These are phyloP conservation scores for Phylloscopus whistleri DNA, from an alignment of 2,113 vertebrate species.

Conservation along the genomic window DNA sequence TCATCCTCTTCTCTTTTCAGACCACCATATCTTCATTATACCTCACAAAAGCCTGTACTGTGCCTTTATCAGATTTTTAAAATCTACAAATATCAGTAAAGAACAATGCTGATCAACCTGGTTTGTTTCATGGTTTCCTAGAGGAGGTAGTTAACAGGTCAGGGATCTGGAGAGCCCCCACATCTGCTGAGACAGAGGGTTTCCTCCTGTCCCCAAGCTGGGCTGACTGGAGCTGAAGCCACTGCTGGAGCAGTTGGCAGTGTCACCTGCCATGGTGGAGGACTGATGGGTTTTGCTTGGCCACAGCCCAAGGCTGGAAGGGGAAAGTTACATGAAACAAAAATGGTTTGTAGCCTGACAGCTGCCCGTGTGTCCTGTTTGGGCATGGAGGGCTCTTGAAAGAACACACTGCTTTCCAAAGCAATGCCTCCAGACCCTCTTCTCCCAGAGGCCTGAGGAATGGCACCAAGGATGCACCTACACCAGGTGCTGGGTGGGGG, in stretches of 20 bases:
- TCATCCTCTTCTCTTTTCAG: background rate
- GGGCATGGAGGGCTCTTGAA: background rate
- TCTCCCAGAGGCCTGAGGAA: background rate
- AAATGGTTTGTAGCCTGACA: background rate
- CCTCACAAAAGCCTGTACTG: background rate
- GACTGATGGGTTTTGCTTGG: background rate
- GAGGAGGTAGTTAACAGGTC: background rate
- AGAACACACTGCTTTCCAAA: accelerated
- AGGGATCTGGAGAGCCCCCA: background rate
- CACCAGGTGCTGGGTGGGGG: background rate
- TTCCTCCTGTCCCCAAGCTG: background rate
- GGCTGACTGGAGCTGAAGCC: background rate
- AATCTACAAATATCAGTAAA: background rate
- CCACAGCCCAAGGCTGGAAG: background rate
- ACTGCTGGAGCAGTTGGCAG: background rate
- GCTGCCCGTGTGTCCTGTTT: background rate
- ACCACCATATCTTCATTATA: background rate
- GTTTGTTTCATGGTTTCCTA: background rate
- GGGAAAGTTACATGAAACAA: background rate
- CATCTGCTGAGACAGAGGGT: background rate
- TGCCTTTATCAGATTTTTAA: background rate
- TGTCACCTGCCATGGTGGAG: background rate
- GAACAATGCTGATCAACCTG: background rate
- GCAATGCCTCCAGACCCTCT: background rate
- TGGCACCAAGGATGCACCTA: accelerated